Conservation (phyloP, 2,888 invertebrate genomes). For the Subacronicta megacephala region DNA sequence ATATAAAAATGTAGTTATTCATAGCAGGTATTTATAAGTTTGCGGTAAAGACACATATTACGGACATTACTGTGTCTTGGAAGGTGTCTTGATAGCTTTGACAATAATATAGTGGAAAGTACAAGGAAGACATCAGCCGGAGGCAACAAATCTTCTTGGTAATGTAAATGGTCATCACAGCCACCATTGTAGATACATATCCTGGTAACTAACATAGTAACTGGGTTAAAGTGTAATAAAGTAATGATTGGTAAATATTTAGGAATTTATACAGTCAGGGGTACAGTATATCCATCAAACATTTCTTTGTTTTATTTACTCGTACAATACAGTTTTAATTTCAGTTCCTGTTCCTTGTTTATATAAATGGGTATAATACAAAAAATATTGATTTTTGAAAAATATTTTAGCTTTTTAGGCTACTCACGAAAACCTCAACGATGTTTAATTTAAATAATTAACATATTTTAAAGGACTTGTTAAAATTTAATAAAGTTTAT, state of each 20-base stretch:
- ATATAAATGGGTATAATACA: no score
- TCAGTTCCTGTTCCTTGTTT: no score
- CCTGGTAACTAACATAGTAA: slow-evolving; percentile 16
- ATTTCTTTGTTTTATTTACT: no score
- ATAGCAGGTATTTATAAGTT: slow-evolving; percentile 29
- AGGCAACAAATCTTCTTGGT: slow-evolving; percentile 26
- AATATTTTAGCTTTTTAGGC: no score
- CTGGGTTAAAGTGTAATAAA: slow-evolving; percentile 26
- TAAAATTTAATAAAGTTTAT: no score
- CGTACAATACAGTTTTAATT: no score
- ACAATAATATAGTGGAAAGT: slow-evolving; percentile 39
- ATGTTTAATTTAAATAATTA: no score
- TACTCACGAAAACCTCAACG: no score
- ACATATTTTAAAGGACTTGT: no score
- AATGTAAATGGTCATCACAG: slow-evolving; percentile 41
- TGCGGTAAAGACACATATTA: slow-evolving; percentile 22
- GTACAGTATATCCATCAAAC: no score
- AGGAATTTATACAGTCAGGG: slow-evolving; percentile 5
- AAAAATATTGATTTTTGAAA: no score
- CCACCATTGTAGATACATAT: slow-evolving; percentile 6
- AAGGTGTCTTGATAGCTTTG: slow-evolving; percentile 39
- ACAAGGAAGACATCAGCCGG: slow-evolving; percentile 46
- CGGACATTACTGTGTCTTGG: slow-evolving; percentile 27
- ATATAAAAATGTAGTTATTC: slow-evolving; percentile 40
- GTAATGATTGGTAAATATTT: slow-evolving; percentile 11